A percentile compares a stretch with the other conserved stretches of the same genome.
Conservation (phyloP, 2,113 vertebrate species). For the Melanotaenia duboulayi region DNA sequence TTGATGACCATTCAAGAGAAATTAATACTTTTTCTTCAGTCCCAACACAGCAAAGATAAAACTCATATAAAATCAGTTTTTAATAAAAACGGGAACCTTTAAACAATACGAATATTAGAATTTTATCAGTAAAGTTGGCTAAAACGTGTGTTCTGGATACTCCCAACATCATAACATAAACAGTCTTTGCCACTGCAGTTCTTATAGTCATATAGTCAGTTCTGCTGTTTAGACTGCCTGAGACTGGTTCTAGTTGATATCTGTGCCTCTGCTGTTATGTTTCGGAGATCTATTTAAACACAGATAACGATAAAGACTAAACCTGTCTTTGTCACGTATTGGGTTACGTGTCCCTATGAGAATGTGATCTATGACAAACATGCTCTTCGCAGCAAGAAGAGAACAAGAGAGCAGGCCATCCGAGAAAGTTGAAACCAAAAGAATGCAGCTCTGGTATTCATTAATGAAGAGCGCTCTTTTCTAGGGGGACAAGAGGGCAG, state of each 20-base stretch:
- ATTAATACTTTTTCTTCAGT: too few relatives aligned
- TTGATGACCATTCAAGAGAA: too few relatives aligned
- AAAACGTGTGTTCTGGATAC: constrained; percentile 21
- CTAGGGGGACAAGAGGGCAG: constrained; percentile 36
- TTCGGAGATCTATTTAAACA: constrained; percentile 4
- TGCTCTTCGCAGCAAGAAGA: constrained; percentile 64
- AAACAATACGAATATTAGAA: neutral
- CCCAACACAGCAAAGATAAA: too few relatives aligned
- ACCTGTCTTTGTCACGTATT: constrained; percentile 71
- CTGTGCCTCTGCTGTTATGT: constrained; percentile 8
- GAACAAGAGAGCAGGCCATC: constrained; percentile 76
- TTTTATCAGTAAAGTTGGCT: neutral
- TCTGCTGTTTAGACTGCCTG: constrained; percentile 7
- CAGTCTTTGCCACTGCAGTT: constrained; percentile 14
- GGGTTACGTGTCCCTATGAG: constrained; percentile 64
- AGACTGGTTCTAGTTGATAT: constrained; percentile 50
- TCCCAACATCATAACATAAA: constrained; percentile 48
- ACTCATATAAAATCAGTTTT: neutral
- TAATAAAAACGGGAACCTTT: neutral
- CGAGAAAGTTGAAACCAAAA: constrained; percentile 77
- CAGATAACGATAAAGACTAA: constrained; percentile 46
- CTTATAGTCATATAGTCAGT: constrained; percentile 30
- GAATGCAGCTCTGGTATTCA: constrained; percentile 78
- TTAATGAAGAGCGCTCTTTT: constrained; percentile 72
- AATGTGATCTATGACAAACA: constrained; percentile 78